Percentiles rank a stretch among this genome's conserved stretches.
phyloP scores from a whole-genome alignment of 1,140 invertebrate genomes.

The Drosophila auraria region DNA sequence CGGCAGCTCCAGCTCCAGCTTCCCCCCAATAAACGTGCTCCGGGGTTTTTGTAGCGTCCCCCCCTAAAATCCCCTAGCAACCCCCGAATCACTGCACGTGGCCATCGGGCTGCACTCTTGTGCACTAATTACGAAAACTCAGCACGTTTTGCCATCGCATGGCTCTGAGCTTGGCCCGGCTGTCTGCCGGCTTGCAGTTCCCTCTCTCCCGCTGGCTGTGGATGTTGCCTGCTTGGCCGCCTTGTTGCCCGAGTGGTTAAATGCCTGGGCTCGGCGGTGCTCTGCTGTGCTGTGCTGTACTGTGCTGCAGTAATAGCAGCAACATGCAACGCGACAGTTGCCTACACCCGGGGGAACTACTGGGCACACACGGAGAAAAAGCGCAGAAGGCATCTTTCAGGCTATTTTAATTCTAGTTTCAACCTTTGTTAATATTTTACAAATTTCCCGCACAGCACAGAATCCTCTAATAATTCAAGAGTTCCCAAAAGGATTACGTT shows the following conservation, averaged over 20 bases:
- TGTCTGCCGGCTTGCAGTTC: conserved; percentile 23
- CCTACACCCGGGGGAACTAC: conserved; percentile 33
- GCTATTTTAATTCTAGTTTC: background rate
- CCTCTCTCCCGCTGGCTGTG: conserved; percentile 28
- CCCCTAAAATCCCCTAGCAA: background rate
- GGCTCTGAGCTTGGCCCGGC: conserved; percentile 35
- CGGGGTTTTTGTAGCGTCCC: conserved; percentile 29
- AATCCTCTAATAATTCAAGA: background rate
- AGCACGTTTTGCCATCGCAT: conserved; percentile 75
- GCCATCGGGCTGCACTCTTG: conserved; percentile 68
- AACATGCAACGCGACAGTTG: conserved; percentile 80
- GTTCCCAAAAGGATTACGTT: background rate
- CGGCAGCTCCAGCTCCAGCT: background rate
- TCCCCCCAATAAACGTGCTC: conserved; percentile 59
- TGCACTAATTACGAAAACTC: conserved; percentile 83
- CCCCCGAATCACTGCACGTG: conserved; percentile 59
- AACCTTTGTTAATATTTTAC: no score
- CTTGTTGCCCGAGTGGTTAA: conserved; percentile 74
- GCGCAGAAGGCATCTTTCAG: no score
- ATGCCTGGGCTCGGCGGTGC: conserved; percentile 60
- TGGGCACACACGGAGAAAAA: conserved; percentile 16
- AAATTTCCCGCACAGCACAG: background rate
- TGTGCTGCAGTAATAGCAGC: conserved; percentile 74
- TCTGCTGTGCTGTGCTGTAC: conserved; percentile 45
- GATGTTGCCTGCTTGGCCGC: conserved; percentile 42